Evolutionary conservation across 1,140 invertebrate species (phyloP).

Genomic region (Arion vulgaris): DNA sequence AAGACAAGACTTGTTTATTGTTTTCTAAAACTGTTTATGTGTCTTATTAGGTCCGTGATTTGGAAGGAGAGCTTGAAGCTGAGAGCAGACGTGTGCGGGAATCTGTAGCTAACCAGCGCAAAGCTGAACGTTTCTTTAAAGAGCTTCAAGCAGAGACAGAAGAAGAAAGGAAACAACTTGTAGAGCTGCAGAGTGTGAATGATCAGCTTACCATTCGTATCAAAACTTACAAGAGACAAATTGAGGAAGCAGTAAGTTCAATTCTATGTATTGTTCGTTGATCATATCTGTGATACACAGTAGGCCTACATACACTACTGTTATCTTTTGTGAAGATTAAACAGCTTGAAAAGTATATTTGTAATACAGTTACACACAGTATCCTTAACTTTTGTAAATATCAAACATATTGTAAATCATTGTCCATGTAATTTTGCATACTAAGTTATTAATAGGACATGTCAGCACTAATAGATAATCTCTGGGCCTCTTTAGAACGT

Average conservation of each 20-base stretch:
- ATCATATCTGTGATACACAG: too few species aligned
- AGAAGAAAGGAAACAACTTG: constrained; percentile 66
- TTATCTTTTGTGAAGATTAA: too few species aligned
- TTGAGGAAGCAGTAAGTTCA: constrained; percentile 72
- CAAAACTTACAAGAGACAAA: constrained; percentile 71
- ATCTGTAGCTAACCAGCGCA: constrained; percentile 61
- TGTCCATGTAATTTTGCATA: too few species aligned
- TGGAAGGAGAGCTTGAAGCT: constrained; percentile 71
- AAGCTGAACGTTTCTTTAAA: constrained; percentile 68
- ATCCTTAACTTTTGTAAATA: too few species aligned
- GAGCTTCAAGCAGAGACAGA: constrained; percentile 63
- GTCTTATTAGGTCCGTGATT: constrained; percentile 65
- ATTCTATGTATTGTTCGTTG: too few species aligned
- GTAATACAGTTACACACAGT: too few species aligned
- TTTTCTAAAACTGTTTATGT: background rate
- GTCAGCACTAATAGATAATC: too few species aligned
- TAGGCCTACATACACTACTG: too few species aligned
- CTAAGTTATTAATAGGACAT: too few species aligned
- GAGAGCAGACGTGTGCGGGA: constrained; percentile 70
- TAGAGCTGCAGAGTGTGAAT: constrained; percentile 66
- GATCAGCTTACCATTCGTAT: constrained; percentile 67
- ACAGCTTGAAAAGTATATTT: too few species aligned
- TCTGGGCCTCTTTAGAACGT: too few species aligned
- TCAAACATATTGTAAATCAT: too few species aligned
- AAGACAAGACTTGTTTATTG: background rate